Conservation (phyloP, 2,113 vertebrate species). For the Embiotoca jacksoni region DNA sequence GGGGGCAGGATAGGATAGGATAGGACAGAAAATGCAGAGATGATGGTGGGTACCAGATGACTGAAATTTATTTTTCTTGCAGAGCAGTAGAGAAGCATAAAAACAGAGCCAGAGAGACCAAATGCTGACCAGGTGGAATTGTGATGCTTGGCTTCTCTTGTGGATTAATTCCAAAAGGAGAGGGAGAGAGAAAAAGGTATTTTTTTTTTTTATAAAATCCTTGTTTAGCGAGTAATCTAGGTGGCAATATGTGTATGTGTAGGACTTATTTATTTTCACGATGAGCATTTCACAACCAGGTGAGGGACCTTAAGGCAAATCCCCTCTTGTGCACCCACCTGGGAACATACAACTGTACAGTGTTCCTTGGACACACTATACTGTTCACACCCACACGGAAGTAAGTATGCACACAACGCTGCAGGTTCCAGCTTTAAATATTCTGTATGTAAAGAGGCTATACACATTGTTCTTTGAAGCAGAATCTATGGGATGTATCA, state of each 20-base stretch:
- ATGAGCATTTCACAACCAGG: constrained; percentile 65
- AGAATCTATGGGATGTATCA: not conserved
- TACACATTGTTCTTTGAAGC: not conserved
- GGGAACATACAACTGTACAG: constrained; percentile 11
- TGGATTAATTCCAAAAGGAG: constrained; percentile 10
- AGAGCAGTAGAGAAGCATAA: constrained; percentile 23
- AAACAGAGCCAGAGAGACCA: constrained; percentile 29
- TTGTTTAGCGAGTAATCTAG: constrained; percentile 49
- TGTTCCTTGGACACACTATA: not conserved
- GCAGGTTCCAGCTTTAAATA: not conserved
- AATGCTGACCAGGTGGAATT: constrained; percentile 37
- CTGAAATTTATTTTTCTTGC: constrained; percentile 54
- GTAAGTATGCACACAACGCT: not conserved
- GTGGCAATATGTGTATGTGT: constrained; percentile 16
- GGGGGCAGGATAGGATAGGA: not conserved
- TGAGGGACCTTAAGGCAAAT: constrained; percentile 49
- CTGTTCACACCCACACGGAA: not conserved
- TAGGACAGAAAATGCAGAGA: constrained; percentile 2
- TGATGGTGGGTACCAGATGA: constrained; percentile 23
- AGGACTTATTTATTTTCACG: constrained; percentile 46
- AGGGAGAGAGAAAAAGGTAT: not conserved
- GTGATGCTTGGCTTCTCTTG: constrained; percentile 17
- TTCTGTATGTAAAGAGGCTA: not conserved
- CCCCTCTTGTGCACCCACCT: constrained; percentile 56
- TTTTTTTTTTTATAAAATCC: constrained; percentile 7